Evolutionary conservation across 2,888 invertebrate genomes (phyloP), one percentile per base, ranked within the genome.

Genomic region (Eristalis tenax): DNA sequence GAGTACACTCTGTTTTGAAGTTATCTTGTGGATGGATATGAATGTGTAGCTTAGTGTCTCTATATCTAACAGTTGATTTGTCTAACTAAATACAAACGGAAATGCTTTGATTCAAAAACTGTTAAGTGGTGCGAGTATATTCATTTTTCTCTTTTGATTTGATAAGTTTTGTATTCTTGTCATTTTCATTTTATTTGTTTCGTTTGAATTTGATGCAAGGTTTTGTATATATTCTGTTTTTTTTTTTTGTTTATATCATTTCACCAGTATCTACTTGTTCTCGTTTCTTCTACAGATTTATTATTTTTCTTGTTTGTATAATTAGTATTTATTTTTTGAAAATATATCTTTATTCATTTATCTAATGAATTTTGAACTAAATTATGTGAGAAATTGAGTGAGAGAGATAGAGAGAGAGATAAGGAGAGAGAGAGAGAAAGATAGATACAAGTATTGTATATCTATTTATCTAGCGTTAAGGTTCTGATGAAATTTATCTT

Each of bases 401-500:
- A n/a, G 56, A 10, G 10, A 40, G 59, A 13, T 13, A 73, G 13
- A 43, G 43, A 13, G 43, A 15, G 43, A 13, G 11, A 43, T 2
- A 43, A 4, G n/a, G 50, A 50, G 18, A 50, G 2, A 18, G 50
- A 50, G 50, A 50, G n/a, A 18, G 18, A 18, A 8, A 50, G 50
- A 50, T 50, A 50, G 50, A 50, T 8, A 50, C 18, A n/a, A 50
- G 18, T 8, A 22, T 70, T 63, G 15, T 59, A 15, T 40, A 40
- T 65, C 23, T 35, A 61, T 28, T 18, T 56, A 57, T 56, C 6
- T 68, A 59, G 22, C 40, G 23, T 69, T 28, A 65, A 66, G 32
- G 43, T n/a, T 61, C 74, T 59, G 86, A 79, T 75, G 83, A 83
- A 76, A 89, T 89, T 89, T 90, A 91, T 91, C 91, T 90, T 89